Evolutionary conservation across 92 coral and sea anemone genomes (phyloP), one percentile per base, ranked within the genome.

Genomic region (Phenganax subtilis): DNA sequence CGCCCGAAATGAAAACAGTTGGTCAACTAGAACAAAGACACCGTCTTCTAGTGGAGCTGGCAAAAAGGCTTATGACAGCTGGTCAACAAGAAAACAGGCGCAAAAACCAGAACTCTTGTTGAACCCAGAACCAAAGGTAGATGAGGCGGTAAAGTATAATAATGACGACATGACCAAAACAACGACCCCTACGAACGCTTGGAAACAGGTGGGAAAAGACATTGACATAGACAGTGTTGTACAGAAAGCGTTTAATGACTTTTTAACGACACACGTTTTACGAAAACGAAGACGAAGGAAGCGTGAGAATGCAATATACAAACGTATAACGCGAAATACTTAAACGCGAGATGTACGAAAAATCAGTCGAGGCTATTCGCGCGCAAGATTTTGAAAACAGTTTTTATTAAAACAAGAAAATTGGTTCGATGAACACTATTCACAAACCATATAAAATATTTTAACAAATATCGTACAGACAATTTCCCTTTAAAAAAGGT

Each of bases 191-290:
- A 79, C 74, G 63, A 62, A 47, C 53, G 63, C 61, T 52, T 60
- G 72, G 63, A 79, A 47, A 8, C 47, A 15, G 44, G 60, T 15
- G 60, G 63, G 63, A 29, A 79, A 79, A 79, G 9, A 62, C 27
- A 79, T 79, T 10, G 83, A 79, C 83, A 79, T 79, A 73, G 83
- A 79, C 83, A 79, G 31, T 9, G 60, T 79, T 30, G 83, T 79
- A 44, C 51, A 79, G 12, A 67, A 68, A 79, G 83, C 83, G 16
- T 63, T 79, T 31, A 53, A 58, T 51, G 83, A 79, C 83, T 63
- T 79, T 64, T 57, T 79, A 52, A 79, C 51, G 55, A 77, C 57
- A 62, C 57, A 51, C 55, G 0, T 79, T 63, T 10, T 55, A 79
- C 83, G 72, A 15, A 79, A 79, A 52, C 51, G 28, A 65, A 51